phyloP scores from a whole-genome alignment of 2,113 vertebrate species.

The Narcine bancroftii region DNA sequence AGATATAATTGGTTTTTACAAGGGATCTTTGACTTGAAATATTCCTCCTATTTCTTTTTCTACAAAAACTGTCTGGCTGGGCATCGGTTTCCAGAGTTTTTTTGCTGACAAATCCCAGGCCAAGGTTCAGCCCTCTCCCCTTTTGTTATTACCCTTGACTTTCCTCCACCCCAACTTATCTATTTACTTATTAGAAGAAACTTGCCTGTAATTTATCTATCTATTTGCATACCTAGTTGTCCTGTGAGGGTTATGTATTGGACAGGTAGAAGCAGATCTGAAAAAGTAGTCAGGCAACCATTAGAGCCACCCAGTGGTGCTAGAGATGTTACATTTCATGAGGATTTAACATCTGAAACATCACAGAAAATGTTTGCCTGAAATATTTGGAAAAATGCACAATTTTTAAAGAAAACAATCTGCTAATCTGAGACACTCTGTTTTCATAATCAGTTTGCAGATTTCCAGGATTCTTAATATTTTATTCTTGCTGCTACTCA shows the following conservation, averaged over 20 bases:
- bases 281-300: not conserved
- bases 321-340: not conserved
- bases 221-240: not conserved
- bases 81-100: no score
- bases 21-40: no score
- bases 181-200: not conserved
- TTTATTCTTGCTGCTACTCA: not conserved
- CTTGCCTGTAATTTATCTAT: not conserved
- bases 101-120: not conserved
- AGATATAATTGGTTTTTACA: no score
- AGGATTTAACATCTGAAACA: not conserved
- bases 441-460: no score
- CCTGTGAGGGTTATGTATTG: not conserved
- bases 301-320: not conserved
- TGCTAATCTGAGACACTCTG: no score
- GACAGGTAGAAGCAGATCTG: not conserved
- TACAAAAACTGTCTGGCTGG: not conserved
- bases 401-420: no score
- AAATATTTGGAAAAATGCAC: not conserved
- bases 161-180: not conserved
- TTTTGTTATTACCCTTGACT: not conserved
- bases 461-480: no score
- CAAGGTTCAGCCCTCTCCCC: not conserved
- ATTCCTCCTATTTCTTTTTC: no score
- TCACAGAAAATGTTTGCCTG: not conserved